Conservation (phyloP, 2,113 vertebrate genomes). For the Oxyura jamaicensis region DNA sequence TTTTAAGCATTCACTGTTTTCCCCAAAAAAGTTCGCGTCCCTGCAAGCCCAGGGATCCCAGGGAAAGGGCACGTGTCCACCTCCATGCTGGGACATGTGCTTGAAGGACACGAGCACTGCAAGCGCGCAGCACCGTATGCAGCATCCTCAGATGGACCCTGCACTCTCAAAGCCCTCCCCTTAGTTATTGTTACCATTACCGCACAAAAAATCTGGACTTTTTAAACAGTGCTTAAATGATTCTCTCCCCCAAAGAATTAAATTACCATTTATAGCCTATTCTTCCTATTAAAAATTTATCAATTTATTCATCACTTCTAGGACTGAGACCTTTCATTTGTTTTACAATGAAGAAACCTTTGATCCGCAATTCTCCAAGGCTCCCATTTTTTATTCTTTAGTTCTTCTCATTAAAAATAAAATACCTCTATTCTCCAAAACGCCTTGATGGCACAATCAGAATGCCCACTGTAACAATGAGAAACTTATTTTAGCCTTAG, state of each 20-base stretch:
- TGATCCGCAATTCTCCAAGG: constrained; percentile 77
- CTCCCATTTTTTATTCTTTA: constrained; percentile 74
- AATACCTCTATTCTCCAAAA: constrained; percentile 72
- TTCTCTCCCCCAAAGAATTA: constrained; percentile 71
- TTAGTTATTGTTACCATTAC: constrained; percentile 28
- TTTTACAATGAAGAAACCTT: constrained; percentile 79
- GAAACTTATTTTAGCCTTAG: constrained; percentile 62
- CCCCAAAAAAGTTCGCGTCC: rapidly evolving
- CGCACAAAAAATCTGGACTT: constrained; percentile 49
- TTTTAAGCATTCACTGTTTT: background rate
- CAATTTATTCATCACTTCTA: constrained; percentile 76
- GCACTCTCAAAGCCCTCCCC: background rate
- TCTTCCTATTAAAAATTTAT: constrained; percentile 80
- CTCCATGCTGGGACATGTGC: background rate
- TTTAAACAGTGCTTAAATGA: constrained; percentile 74
- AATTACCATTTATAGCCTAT: constrained; percentile 74
- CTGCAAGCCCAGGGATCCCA: background rate
- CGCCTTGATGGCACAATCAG: constrained; percentile 71
- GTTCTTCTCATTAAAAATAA: constrained; percentile 83
- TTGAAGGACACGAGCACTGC: background rate
- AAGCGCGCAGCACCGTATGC: rapidly evolving
- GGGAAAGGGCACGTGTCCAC: background rate
- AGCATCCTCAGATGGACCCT: background rate
- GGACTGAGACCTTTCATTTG: constrained; percentile 74
- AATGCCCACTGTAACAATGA: constrained; percentile 58